Percentiles rank a stretch among this genome's conserved stretches.
phyloP scores from a whole-genome alignment of 2,888 invertebrate genomes.

The Dryomyza anilis region DNA sequence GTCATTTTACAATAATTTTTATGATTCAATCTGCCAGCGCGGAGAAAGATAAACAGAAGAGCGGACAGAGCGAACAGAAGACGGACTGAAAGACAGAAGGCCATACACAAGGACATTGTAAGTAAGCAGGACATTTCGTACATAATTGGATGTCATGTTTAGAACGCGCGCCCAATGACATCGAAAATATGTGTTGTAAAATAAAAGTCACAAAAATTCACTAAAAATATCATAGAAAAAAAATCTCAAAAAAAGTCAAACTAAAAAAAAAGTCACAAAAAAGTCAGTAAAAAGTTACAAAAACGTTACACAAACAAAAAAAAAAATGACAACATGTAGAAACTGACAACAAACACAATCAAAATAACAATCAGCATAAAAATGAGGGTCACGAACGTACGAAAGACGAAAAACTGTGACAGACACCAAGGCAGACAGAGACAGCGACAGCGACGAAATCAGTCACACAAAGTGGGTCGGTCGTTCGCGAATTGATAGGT shows the following conservation, averaged over 20 bases:
- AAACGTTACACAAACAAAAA: too few relatives aligned
- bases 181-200: too few relatives aligned
- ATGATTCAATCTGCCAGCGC: conserved; percentile 26
- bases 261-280: not conserved
- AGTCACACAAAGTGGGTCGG: not conserved
- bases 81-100: too few relatives aligned
- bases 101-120: too few relatives aligned
- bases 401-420: not conserved
- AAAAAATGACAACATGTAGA: not conserved
- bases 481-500: not conserved
- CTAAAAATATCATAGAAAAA: not conserved
- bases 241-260: not conserved
- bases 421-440: not conserved
- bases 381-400: not conserved
- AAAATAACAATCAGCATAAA: conserved; percentile 24
- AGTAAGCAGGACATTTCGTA: conserved; percentile 14
- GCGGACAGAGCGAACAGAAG: too few relatives aligned
- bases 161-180: too few relatives aligned
- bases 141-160: conserved; percentile 22
- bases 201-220: too few relatives aligned
- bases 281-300: too few relatives aligned
- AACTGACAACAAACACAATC: conserved; percentile 4
- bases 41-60: too few relatives aligned
- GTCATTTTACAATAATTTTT: conserved; percentile 31
- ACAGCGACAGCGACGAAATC: not conserved